A percentile compares a stretch with the other conserved stretches of the same genome.
Evolutionary conservation across 2,113 vertebrate genomes (phyloP).

Genomic region (Spea multiplicata): DNA sequence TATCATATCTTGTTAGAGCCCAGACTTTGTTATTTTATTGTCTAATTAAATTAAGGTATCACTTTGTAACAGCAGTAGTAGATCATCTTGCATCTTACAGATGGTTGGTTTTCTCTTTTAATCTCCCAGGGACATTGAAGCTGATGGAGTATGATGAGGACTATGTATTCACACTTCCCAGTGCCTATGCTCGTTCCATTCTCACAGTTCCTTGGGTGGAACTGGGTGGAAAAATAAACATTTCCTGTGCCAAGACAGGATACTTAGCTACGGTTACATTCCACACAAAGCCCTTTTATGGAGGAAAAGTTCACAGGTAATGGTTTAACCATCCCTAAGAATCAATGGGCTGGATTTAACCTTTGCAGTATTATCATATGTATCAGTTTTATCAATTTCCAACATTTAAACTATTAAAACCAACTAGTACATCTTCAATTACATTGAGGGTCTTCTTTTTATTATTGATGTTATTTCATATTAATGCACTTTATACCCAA

Average conservation of each 20-base stretch:
- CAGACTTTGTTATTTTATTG: too few relatives aligned
- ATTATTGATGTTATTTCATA: neutral
- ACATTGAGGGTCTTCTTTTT: neutral
- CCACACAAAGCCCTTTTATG: constrained; percentile 95
- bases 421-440: too few relatives aligned
- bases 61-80: too few relatives aligned
- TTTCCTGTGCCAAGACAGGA: constrained; percentile 84
- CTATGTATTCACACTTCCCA: constrained; percentile 90
- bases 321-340: neutral
- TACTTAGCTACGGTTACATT: constrained; percentile 88
- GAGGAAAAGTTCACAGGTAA: constrained; percentile 93
- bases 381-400: too few relatives aligned
- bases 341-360: too few relatives aligned
- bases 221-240: constrained; percentile 90
- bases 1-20: too few relatives aligned
- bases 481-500: neutral
- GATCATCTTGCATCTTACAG: too few relatives aligned
- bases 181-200: constrained; percentile 93
- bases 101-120: neutral
- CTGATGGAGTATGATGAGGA: constrained; percentile 88
- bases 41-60: too few relatives aligned
- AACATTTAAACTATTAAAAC: too few relatives aligned
- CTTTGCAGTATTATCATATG: too few relatives aligned
- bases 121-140: constrained; percentile 71
- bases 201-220: constrained; percentile 96